Evolutionary conservation across 2,888 invertebrate genomes (phyloP).

Genomic region (Pegoplata infirma): DNA sequence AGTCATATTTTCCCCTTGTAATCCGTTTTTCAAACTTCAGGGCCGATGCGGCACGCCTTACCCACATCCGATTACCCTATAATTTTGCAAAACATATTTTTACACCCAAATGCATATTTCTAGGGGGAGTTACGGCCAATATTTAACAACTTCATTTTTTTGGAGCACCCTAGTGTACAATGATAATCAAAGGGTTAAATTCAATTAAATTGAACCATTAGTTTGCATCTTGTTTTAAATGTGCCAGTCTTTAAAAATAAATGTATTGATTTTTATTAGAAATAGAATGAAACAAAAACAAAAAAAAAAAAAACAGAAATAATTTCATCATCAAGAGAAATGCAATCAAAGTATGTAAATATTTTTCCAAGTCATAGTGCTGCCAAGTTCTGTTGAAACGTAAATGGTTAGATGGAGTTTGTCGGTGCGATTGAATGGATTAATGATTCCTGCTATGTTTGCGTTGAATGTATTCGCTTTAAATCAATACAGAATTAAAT

Average conservation of each 20-base stretch:
- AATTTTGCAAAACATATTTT: no score
- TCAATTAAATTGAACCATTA: neutral
- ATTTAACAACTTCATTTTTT: no score
- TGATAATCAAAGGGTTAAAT: no score
- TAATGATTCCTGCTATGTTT: neutral
- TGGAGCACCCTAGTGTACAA: no score
- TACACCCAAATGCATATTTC: no score
- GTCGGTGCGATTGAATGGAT: neutral
- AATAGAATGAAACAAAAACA: neutral
- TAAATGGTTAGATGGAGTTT: slow-evolving; percentile 1
- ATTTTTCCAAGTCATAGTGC: slow-evolving; percentile 17
- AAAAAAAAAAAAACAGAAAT: neutral
- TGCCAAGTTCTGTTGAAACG: slow-evolving; percentile 8
- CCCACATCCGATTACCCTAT: no score
- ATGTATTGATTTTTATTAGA: slow-evolving; percentile 16
- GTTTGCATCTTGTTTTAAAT: neutral
- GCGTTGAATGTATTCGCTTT: neutral
- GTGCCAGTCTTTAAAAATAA: neutral
- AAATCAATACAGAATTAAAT: neutral
- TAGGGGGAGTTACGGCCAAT: no score
- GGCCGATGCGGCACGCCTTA: no score
- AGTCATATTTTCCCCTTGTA: no score
- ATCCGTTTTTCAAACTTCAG: no score
- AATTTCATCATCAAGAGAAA: slow-evolving; percentile 16
- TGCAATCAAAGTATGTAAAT: slow-evolving; percentile 30